Conservation (phyloP, 2,113 vertebrate species). For the Odontophorus gujanensis region DNA sequence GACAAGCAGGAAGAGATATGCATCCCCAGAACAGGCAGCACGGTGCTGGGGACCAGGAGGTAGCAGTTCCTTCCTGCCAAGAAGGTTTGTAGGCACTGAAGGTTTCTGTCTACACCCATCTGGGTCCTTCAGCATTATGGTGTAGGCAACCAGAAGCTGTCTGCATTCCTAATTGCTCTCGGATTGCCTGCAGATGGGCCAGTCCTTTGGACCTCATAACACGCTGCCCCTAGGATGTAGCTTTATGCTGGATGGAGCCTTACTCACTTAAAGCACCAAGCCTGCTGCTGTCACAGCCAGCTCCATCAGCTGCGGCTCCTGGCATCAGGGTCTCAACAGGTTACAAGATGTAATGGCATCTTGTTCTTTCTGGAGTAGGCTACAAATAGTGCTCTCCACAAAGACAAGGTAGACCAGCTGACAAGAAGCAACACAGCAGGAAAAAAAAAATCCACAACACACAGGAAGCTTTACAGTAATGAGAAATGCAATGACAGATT, state of each 20-base stretch:
- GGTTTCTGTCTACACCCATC: background rate
- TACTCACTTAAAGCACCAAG: background rate
- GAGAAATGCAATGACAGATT: background rate
- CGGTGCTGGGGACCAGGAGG: background rate
- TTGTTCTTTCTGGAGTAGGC: background rate
- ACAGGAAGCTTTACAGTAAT: background rate
- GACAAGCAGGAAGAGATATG: background rate
- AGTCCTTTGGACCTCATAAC: background rate
- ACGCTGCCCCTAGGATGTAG: background rate
- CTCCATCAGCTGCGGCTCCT: background rate
- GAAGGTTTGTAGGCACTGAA: background rate
- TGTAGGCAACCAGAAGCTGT: background rate
- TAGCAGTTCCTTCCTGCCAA: background rate
- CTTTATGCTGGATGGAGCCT: background rate
- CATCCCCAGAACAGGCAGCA: accelerated
- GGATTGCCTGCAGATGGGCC: background rate
- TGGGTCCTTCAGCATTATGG: background rate
- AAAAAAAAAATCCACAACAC: background rate
- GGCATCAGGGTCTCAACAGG: background rate
- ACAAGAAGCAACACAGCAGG: background rate
- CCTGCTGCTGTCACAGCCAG: background rate
- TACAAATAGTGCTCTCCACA: background rate
- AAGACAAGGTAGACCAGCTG: background rate
- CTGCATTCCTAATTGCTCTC: background rate
- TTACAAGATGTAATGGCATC: background rate